Conservation (phyloP, 2,797 vertebrate genomes). For the Acanthurus lineatus region DNA sequence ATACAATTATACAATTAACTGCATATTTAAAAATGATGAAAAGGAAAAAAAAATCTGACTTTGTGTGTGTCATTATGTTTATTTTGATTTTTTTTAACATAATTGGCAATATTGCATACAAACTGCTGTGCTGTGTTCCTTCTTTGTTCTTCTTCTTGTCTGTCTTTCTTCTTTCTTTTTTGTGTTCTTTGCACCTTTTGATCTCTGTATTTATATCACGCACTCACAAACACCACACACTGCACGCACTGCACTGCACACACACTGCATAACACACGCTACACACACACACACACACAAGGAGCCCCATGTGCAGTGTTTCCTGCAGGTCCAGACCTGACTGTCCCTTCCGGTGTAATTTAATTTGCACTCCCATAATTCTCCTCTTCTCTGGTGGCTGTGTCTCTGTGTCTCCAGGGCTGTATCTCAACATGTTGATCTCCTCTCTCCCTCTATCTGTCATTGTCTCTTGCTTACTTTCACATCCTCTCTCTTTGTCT, state of each 20-base stretch:
- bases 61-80: neutral
- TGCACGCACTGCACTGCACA: slow-evolving; percentile 34
- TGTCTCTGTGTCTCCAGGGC: slow-evolving; percentile 82
- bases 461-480: slow-evolving; percentile 67
- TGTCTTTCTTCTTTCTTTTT: neutral
- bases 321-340: slow-evolving; percentile 88
- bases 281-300: slow-evolving; percentile 43
- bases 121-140: neutral
- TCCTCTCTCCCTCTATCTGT: slow-evolving; percentile 65
- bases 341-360: slow-evolving; percentile 88
- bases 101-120: neutral
- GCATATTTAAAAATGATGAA: neutral
- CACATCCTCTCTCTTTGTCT: slow-evolving; percentile 67
- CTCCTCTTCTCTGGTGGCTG: slow-evolving; percentile 83
- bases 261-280: slow-evolving; percentile 15
- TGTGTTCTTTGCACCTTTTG: slow-evolving; percentile 39
- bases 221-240: slow-evolving; percentile 8
- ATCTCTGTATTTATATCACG: slow-evolving; percentile 39
- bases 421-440: slow-evolving; percentile 77
- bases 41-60: neutral
- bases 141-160: neutral
- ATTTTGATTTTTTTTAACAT: neutral
- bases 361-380: slow-evolving; percentile 88
- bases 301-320: slow-evolving; percentile 75
- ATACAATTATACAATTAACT: neutral